phyloP scores from a whole-genome alignment of 2,888 invertebrate genomes.

The Clivina fossor region DNA sequence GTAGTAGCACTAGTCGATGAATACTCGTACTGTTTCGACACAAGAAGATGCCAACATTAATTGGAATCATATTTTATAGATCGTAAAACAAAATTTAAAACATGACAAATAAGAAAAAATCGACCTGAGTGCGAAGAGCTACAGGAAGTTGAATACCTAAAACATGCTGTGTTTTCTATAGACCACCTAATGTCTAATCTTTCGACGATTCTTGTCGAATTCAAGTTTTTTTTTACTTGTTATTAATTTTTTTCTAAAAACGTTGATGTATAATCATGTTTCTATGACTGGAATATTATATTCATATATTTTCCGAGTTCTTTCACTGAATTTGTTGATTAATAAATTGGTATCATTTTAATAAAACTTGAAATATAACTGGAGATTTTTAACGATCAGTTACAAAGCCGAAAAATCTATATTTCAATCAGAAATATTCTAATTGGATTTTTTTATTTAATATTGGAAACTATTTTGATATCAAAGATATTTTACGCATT shows the following conservation, averaged over 20 bases:
- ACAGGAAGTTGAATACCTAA: constrained; percentile 19
- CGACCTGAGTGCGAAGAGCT: constrained; percentile 16
- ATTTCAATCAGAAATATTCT: too few relatives aligned
- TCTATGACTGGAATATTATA: not conserved
- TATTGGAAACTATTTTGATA: too few relatives aligned
- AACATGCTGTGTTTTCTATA: constrained; percentile 14
- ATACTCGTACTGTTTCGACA: constrained; percentile 12
- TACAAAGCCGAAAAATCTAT: too few relatives aligned
- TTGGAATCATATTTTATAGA: constrained; percentile 33
- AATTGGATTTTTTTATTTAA: too few relatives aligned
- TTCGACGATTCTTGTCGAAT: constrained; percentile 8
- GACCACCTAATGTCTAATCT: constrained; percentile 26
- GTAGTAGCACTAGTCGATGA: constrained; percentile 4
- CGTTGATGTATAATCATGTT: not conserved
- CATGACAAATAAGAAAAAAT: constrained; percentile 24
- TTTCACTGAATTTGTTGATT: not conserved
- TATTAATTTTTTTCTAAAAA: constrained; percentile 1
- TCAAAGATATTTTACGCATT: too few relatives aligned
- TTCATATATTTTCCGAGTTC: not conserved
- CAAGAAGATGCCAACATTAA: constrained; percentile 29
- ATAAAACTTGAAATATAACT: constrained; percentile 4
- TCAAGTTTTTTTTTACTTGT: too few relatives aligned
- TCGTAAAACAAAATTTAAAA: constrained; percentile 31
- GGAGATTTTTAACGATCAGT: constrained; percentile 8
- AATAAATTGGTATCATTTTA: not conserved